phyloP scores from a whole-genome alignment of 1,140 invertebrate species.

The Brachionus plicatilis region DNA sequence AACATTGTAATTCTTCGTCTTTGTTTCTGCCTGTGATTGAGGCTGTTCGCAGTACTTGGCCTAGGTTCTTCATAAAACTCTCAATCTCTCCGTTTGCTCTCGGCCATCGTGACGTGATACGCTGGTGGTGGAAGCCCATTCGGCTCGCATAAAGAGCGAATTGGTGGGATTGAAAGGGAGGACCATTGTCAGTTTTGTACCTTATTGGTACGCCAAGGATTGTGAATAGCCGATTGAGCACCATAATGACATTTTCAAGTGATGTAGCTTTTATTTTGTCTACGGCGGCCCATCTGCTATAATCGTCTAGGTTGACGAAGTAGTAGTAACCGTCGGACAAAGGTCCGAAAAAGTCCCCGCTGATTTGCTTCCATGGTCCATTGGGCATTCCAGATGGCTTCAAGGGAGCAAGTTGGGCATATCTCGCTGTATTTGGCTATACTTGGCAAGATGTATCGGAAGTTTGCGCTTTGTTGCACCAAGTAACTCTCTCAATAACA shows the following conservation, averaged over 20 bases:
- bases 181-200: not conserved
- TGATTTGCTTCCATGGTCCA: not conserved
- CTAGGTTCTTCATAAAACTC: constrained; percentile 39
- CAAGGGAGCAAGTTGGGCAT: not conserved
- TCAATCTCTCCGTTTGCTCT: constrained; percentile 42
- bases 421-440: not conserved
- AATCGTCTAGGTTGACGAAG: not conserved
- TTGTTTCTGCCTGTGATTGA: not conserved
- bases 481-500: not conserved
- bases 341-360: not conserved
- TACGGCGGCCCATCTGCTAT: not conserved
- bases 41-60: not conserved
- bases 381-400: not conserved
- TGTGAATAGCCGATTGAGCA: constrained; percentile 41
- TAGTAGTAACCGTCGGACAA: not conserved
- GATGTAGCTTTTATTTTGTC: not conserved
- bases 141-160: not conserved
- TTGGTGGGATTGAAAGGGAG: too few relatives aligned
- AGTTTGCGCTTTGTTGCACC: not conserved
- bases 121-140: constrained; percentile 39
- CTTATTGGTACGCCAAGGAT: constrained; percentile 41
- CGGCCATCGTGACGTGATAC: constrained; percentile 41
- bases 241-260: not conserved
- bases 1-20: not conserved
- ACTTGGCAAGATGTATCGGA: not conserved